Conservation (phyloP, 2,113 vertebrate genomes). For the Cephalophus harveyi region DNA sequence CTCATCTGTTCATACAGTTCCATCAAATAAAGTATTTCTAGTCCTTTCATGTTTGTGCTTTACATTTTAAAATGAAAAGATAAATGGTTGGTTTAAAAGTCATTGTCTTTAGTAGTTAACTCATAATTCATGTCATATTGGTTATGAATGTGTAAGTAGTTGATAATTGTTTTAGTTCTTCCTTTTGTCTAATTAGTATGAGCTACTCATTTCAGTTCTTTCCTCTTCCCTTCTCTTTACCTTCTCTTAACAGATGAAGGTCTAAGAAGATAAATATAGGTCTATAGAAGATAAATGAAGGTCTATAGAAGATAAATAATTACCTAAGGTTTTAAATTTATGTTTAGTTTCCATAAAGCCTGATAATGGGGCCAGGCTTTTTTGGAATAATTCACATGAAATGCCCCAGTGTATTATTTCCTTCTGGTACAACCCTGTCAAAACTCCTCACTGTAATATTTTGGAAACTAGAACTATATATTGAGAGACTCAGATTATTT, state of each 20-base stretch:
- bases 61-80: neutral
- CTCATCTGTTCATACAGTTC: neutral
- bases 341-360: neutral
- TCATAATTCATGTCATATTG: neutral
- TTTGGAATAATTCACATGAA: neutral
- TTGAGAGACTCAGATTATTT: neutral
- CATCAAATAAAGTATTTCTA: constrained; percentile 49
- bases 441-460: neutral
- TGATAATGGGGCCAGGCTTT: neutral
- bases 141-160: neutral
- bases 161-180: neutral
- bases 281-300: neutral
- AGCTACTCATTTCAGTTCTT: accelerated
- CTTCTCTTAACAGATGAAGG: neutral
- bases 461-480: neutral
- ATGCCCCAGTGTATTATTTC: neutral
- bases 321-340: neutral
- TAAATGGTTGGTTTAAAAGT: neutral
- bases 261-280: neutral
- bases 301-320: neutral
- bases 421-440: neutral
- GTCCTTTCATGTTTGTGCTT: neutral
- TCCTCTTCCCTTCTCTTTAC: neutral
- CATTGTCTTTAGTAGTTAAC: neutral
- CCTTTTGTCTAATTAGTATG: neutral